A percentile compares a stretch with the other conserved stretches of the same genome.
Evolutionary conservation across 2,888 invertebrate genomes (phyloP).

Genomic region (Drosophila setosimentum): DNA sequence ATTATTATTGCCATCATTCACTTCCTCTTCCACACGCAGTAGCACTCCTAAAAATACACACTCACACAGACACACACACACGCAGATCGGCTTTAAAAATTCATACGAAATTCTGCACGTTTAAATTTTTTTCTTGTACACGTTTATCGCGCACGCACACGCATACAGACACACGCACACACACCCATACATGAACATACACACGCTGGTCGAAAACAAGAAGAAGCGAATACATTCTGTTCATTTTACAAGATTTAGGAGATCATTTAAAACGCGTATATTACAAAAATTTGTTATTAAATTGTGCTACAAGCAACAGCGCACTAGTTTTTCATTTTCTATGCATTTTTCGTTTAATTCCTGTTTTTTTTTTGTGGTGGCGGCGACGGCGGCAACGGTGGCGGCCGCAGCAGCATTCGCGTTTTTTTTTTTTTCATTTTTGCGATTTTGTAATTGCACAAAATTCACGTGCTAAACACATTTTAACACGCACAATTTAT

Average conservation of each 20-base stretch:
- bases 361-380: constrained; percentile 69
- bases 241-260: constrained; percentile 31
- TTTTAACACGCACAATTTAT: constrained; percentile 62
- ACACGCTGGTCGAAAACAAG: constrained; percentile 57
- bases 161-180: constrained; percentile 23
- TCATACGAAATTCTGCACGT: constrained; percentile 74
- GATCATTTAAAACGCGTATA: constrained; percentile 40
- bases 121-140: constrained; percentile 74
- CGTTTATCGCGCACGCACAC: constrained; percentile 67
- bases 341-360: constrained; percentile 47
- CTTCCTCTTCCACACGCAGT: constrained; percentile 21
- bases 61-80: constrained; percentile 8
- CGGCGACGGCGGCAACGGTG: constrained; percentile 60
- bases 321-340: constrained; percentile 58
- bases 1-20: constrained; percentile 28
- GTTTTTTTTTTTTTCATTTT: constrained; percentile 61
- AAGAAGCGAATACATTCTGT: constrained; percentile 48
- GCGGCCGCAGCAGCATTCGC: constrained; percentile 61
- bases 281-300: constrained; percentile 45
- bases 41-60: constrained; percentile 39
- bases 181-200: constrained; percentile 38
- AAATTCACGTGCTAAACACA: constrained; percentile 73
- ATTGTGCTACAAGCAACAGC: constrained; percentile 43
- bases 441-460: constrained; percentile 70
- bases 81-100: constrained; percentile 70